Evolutionary conservation across 1,140 invertebrate species (phyloP).

Genomic region (Apocrypta bakeri): DNA sequence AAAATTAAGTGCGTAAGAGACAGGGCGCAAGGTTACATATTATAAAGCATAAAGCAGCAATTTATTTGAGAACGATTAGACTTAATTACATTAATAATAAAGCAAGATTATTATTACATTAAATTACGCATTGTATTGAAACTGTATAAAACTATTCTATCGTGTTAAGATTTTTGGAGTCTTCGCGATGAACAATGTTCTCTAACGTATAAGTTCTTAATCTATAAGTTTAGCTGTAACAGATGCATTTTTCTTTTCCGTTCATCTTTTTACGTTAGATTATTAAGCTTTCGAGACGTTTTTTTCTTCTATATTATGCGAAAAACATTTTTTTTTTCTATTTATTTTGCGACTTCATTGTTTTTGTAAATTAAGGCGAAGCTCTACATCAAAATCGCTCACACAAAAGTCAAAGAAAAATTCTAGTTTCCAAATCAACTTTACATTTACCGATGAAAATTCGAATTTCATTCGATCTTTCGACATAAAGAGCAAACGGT

Average conservation of each 20-base stretch:
- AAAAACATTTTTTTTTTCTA: constrained; percentile 27
- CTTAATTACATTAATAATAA: constrained; percentile 5
- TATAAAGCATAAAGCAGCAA: constrained; percentile 21
- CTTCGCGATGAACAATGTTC: background rate
- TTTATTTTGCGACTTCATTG: constrained; percentile 34
- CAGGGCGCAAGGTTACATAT: constrained; percentile 35
- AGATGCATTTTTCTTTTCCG: constrained; percentile 47
- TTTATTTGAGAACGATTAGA: constrained; percentile 38
- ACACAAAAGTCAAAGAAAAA: background rate
- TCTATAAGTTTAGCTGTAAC: constrained; percentile 42
- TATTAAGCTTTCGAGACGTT: constrained; percentile 32
- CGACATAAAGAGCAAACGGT: background rate
- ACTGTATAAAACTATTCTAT: constrained; percentile 30
- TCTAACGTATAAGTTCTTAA: constrained; percentile 25
- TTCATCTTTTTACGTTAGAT: constrained; percentile 45
- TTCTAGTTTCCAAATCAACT: too few relatives aligned
- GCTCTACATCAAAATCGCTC: background rate
- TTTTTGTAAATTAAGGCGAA: background rate
- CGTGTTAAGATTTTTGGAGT: constrained; percentile 24
- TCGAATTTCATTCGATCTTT: background rate
- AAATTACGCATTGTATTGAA: constrained; percentile 9
- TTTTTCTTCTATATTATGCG: constrained; percentile 30
- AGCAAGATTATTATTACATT: constrained; percentile 35
- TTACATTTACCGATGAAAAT: background rate
- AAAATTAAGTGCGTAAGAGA: constrained; percentile 7